Base-by-base conservation (phyloP, 2,797 vertebrate species). In the Agapornis canus region DNA sequence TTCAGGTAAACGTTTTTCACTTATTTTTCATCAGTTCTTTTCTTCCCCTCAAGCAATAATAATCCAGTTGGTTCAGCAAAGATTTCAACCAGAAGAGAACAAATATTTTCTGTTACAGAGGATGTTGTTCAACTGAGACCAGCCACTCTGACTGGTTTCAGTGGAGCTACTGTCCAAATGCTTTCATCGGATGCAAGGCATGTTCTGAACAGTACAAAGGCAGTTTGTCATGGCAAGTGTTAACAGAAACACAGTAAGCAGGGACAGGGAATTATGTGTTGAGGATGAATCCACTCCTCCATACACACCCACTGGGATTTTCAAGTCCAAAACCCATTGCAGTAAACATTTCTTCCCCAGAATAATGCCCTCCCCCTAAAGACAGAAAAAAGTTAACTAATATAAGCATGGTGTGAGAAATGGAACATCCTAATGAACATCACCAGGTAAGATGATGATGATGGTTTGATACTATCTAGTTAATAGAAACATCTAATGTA, bases 181-280 rank as follows among this genome's bases (percentile, higher is more conserved):
- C 14, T 80, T 89, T 54, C 31, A 80, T 61, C 47, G 71, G 91
- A 87, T 31, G 29, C 45, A 87, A 82, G 82, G n/a, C 25, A 75
- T 91, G 52, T 71, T 94, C 79, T 72, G 42, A 82, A 68, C 61
- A 32, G 57, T 25, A 95, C 86, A 97, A 91, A 95, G 78, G 35
- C 17, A 54, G 9, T 39, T 90, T 87, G 56, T 94, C 60, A 90
- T 6, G 8, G 43, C n/a, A 32, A 73, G 1, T 10, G 35, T 42
- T 56, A 77, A 60, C 31, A 87, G 61, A 89, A 92, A 64, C 40
- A n/a, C 52, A 81, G 76, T 54, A 69, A 79, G 66, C 20, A 61
- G 72, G 61, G 80, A 78, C 27, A 81, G 9, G 5, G 69, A 93
- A 89, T 82, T 82, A 39, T 35, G 22, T 29, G 11, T 26, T 2